Percentiles rank a stretch among this genome's conserved stretches.
These are phyloP conservation scores for Delichon dasypus DNA, from an alignment of 2,797 vertebrate genomes.

Conservation along the genomic window DNA sequence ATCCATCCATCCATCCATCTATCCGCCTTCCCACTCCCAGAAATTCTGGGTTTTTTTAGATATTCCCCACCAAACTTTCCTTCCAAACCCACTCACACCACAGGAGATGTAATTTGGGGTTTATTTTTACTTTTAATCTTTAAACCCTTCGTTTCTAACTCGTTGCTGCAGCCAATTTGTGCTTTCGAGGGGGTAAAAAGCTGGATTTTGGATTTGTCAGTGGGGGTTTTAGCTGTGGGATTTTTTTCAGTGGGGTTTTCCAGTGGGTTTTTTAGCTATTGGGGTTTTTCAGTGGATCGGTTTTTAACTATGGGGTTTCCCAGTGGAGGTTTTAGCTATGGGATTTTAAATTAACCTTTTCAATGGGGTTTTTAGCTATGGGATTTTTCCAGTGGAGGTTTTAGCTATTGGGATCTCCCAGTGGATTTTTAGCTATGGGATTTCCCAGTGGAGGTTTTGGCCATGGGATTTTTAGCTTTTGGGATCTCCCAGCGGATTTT, in stretches of 20 bases:
- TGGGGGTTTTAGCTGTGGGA: no score
- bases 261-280: no score
- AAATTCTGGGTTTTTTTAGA: accelerated
- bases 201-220: no score
- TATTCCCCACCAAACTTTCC: not conserved
- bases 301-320: no score
- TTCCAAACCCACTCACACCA: not conserved
- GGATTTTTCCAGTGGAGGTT: not conserved
- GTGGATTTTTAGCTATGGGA: no score
- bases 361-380: no score
- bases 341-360: no score
- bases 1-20: not conserved
- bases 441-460: no score
- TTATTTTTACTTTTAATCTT: accelerated
- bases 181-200: not conserved
- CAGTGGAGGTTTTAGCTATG: not conserved
- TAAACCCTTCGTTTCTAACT: not conserved
- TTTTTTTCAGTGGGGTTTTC: not conserved
- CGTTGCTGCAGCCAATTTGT: not conserved
- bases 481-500: not conserved
- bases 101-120: not conserved
- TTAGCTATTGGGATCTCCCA: not conserved
- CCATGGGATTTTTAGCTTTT: no score
- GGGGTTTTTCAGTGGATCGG: no score
- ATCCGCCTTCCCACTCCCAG: not conserved